Evolutionary conservation across 2,113 vertebrate species (phyloP), one percentile per base, ranked within the genome.

Genomic region (Ptyas mucosa): DNA sequence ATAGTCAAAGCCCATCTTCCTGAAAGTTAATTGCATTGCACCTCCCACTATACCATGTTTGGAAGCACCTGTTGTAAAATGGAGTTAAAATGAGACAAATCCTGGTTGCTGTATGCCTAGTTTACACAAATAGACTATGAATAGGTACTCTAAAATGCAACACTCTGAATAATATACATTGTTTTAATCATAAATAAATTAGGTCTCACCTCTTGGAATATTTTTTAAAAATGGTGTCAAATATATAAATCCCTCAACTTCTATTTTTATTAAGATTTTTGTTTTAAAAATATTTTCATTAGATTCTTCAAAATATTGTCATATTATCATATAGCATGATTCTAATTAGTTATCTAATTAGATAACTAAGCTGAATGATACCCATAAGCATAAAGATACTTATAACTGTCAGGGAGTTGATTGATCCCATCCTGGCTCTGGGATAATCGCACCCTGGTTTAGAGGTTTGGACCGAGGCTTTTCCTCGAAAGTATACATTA

Each of bases 11-110:
- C 98, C 99, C 96, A 99, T 98, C 94, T 98, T 99, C 95, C 97
- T 98, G 95, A 99, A 99, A 23, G 99, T 99, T 93, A 99, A 98
- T 96, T 99, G 99, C 96, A 99, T 99, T 92, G 99, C 99, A 85
- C 99, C 99, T 24, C 99, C 99, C 88, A 98, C 97, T 90, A 98
- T 98, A 89, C 98, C 97, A 5, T 98, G 97, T 89, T 98, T 94
- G 97, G 98, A 91, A 91, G 97, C 95, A 51, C 98, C 99, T 99
- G 94, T 23, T 29, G 61, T 23, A 94, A 75, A 95, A 94, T 75
- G 93, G 91, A 95, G 91, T 51, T 34, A 91, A 43, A 91, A 34
- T 18, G 90, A 91, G 6, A 3, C 24, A 54, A 46, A 24, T 1
- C 0, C 34, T 86, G 93, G 26, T 87, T 51, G 93, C 85, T 46